phyloP scores from a whole-genome alignment of 2,797 vertebrate genomes.

The Chaetodon trifasciatus region DNA sequence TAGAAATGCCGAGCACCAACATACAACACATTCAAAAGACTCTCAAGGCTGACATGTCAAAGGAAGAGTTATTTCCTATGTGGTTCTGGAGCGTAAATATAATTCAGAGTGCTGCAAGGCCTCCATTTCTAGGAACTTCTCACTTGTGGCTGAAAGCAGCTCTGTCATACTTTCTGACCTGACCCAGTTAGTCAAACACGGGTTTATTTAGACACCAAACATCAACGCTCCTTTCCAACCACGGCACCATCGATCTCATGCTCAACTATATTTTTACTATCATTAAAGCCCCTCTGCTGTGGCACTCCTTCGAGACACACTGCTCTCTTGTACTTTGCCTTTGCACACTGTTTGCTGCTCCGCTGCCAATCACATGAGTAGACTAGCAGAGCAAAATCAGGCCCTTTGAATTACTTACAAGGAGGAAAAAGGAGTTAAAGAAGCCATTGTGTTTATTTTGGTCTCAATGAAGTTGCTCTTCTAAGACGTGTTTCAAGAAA shows the following conservation, averaged over 20 bases:
- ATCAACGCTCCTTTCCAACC: constrained; percentile 32
- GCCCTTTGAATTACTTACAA: constrained; percentile 65
- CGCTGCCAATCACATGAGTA: constrained; percentile 25
- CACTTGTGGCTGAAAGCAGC: constrained; percentile 59
- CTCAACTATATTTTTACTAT: constrained; percentile 49
- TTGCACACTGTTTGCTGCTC: constrained; percentile 5
- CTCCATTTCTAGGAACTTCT: constrained; percentile 37
- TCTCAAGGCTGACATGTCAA: not conserved
- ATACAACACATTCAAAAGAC: not conserved
- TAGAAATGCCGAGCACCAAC: not conserved
- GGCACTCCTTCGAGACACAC: constrained; percentile 36
- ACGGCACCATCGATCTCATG: constrained; percentile 20
- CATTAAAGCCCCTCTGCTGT: constrained; percentile 40
- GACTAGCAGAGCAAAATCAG: constrained; percentile 49
- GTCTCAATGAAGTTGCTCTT: constrained; percentile 64
- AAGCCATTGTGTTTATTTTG: constrained; percentile 69
- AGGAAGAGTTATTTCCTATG: constrained; percentile 38
- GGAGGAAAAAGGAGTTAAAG: constrained; percentile 60
- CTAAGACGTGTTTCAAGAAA: constrained; percentile 24
- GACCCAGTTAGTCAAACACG: constrained; percentile 76
- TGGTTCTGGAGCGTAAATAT: constrained; percentile 12
- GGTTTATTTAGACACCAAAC: constrained; percentile 77
- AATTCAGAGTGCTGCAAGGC: constrained; percentile 27
- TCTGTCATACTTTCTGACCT: constrained; percentile 61
- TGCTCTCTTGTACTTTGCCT: constrained; percentile 30